These are phyloP conservation scores for Drosophila maculinotata DNA, from an alignment of 2,888 invertebrate species.

Conservation along the genomic window DNA sequence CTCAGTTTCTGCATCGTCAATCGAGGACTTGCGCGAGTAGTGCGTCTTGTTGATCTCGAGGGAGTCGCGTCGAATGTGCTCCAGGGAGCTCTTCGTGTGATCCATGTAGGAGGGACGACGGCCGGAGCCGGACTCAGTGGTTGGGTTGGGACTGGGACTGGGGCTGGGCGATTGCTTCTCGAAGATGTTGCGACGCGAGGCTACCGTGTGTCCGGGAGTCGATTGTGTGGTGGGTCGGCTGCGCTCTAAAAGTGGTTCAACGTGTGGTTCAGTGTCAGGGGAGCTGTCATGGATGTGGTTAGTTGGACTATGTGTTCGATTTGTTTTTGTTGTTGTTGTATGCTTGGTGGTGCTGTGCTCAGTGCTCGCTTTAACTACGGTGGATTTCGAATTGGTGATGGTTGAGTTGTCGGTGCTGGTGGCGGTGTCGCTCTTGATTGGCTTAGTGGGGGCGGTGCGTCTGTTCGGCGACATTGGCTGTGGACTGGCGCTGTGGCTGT, in stretches of 20 bases:
- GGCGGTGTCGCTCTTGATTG: slow-evolving; percentile 2
- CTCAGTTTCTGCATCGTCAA: slow-evolving; percentile 83
- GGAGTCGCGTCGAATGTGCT: slow-evolving; percentile 84
- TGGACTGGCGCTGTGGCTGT: slow-evolving; percentile 28
- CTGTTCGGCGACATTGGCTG: slow-evolving; percentile 18
- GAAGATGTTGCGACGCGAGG: slow-evolving; percentile 82
- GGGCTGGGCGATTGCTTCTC: slow-evolving; percentile 68
- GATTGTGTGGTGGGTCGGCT: slow-evolving; percentile 31
- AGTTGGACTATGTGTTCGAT: slow-evolving; percentile 57
- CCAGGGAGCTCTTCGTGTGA: slow-evolving; percentile 84
- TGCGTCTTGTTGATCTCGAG: slow-evolving; percentile 82
- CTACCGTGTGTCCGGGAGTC: slow-evolving; percentile 74
- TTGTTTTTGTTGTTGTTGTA: slow-evolving; percentile 40
- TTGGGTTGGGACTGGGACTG: slow-evolving; percentile 3
- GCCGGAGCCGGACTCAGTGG: slow-evolving; percentile 33
- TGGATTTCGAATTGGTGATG: slow-evolving; percentile 36
- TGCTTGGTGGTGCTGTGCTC: slow-evolving; percentile 73
- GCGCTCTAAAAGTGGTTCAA: slow-evolving; percentile 78
- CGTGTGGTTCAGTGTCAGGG: slow-evolving; percentile 65
- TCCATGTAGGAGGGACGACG: slow-evolving; percentile 85
- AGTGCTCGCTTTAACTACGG: slow-evolving; percentile 68
- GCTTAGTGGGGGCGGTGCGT: slow-evolving; percentile 17
- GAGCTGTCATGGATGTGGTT: slow-evolving; percentile 57
- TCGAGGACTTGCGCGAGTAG: slow-evolving; percentile 79
- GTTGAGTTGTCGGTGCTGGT: slow-evolving; percentile 1